Conservation (phyloP, 2,888 invertebrate genomes). For the Scaptomyza parva region DNA sequence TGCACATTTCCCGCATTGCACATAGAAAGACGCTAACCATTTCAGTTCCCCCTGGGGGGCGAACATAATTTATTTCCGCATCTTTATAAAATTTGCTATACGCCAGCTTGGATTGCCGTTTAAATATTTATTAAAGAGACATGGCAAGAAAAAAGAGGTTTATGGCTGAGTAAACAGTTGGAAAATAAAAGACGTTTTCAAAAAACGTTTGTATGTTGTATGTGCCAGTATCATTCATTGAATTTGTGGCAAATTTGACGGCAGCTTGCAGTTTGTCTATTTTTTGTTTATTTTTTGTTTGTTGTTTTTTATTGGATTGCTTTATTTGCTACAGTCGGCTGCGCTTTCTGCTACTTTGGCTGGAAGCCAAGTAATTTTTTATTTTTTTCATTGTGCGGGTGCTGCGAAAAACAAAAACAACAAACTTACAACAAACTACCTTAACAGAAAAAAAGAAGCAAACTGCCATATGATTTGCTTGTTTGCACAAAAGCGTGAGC, state of each 20-base stretch:
- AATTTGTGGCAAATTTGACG: slow-evolving; percentile 61
- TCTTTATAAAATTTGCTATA: slow-evolving; percentile 54
- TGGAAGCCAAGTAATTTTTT: slow-evolving; percentile 39
- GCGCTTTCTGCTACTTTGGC: slow-evolving; percentile 61
- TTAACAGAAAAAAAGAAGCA: no score
- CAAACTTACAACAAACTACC: slow-evolving; percentile 19
- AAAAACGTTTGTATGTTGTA: slow-evolving; percentile 27
- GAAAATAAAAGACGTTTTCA: slow-evolving; percentile 18
- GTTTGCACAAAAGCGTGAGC: slow-evolving; percentile 63
- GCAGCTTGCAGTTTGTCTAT: slow-evolving; percentile 39
- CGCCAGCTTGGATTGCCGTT: slow-evolving; percentile 40
- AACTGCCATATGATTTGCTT: slow-evolving; percentile 68
- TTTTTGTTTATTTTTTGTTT: neutral
- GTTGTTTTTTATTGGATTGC: slow-evolving; percentile 24
- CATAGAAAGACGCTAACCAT: slow-evolving; percentile 1
- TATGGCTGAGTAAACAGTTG: slow-evolving; percentile 53
- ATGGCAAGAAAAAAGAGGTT: slow-evolving; percentile 14
- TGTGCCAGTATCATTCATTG: slow-evolving; percentile 59
- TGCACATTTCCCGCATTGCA: slow-evolving; percentile 40
- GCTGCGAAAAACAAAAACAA: slow-evolving; percentile 18
- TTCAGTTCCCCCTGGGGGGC: neutral
- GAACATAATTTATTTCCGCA: slow-evolving; percentile 66
- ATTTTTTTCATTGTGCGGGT: neutral
- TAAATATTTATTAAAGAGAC: slow-evolving; percentile 65
- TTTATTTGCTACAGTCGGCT: slow-evolving; percentile 57